A percentile compares a stretch with the other conserved stretches of the same genome.
These are phyloP conservation scores for Chanos chanos DNA, from an alignment of 2,797 vertebrate species.

Conservation along the genomic window DNA sequence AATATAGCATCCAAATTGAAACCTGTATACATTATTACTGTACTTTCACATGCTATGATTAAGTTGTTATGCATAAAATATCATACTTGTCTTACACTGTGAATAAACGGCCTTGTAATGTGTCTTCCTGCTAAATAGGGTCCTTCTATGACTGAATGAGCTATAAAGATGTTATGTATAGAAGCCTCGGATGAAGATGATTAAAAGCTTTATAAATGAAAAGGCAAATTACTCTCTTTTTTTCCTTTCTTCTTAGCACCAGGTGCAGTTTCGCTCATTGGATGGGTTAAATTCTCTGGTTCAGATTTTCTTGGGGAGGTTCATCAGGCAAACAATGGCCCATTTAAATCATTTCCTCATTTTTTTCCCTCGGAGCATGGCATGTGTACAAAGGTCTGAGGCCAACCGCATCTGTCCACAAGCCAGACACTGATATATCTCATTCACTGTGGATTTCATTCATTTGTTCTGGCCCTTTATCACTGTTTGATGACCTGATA, in stretches of 20 bases:
- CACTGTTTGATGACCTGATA: constrained; percentile 37
- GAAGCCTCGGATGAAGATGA: constrained; percentile 38
- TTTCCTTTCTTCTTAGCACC: constrained; percentile 68
- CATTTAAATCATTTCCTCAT: constrained; percentile 80
- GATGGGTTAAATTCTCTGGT: constrained; percentile 75
- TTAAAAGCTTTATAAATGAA: constrained; percentile 35
- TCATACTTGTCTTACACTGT: no score
- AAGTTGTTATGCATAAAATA: no score
- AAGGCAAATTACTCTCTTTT: constrained; percentile 66
- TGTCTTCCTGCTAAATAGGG: background rate
- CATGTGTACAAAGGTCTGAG: constrained; percentile 78
- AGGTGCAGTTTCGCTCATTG: constrained; percentile 78
- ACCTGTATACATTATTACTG: no score
- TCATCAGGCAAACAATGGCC: constrained; percentile 74
- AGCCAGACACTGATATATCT: constrained; percentile 64
- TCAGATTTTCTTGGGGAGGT: constrained; percentile 69
- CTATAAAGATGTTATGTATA: constrained; percentile 39
- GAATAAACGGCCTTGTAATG: no score
- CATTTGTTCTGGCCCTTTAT: constrained; percentile 33
- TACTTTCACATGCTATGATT: no score
- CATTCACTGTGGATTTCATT: constrained; percentile 38
- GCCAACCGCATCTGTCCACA: constrained; percentile 77
- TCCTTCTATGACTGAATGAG: constrained; percentile 25
- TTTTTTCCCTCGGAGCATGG: constrained; percentile 73
- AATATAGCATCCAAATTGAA: no score